Conservation (phyloP, 1,140 invertebrate species). For the Carcinoscorpius rotundicauda region DNA sequence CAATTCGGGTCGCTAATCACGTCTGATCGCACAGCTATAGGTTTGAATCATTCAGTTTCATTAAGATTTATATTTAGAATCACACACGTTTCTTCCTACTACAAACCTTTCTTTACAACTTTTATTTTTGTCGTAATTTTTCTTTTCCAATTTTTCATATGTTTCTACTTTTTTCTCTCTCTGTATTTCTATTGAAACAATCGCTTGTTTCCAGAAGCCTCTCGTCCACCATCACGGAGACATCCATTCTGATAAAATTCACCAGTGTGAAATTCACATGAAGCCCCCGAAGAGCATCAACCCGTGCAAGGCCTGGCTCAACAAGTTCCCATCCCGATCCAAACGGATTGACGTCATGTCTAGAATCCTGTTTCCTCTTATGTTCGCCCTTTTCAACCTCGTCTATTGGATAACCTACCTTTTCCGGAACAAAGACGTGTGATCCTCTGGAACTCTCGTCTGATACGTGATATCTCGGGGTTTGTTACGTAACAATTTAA, state of each 20-base stretch:
- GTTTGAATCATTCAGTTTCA: too few relatives aligned
- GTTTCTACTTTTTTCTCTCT: too few relatives aligned
- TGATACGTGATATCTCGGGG: too few relatives aligned
- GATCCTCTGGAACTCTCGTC: too few relatives aligned
- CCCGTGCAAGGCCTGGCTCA: constrained; percentile 84
- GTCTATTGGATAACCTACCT: constrained; percentile 89
- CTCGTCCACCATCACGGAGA: constrained; percentile 22
- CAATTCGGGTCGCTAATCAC: too few relatives aligned
- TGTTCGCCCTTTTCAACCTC: constrained; percentile 89
- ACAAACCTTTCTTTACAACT: too few relatives aligned
- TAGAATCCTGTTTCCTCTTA: constrained; percentile 81
- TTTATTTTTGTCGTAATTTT: too few relatives aligned
- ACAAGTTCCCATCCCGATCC: constrained; percentile 80
- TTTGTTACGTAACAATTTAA: too few relatives aligned
- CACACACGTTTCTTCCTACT: too few relatives aligned
- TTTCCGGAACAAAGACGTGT: constrained; percentile 45
- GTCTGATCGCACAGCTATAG: too few relatives aligned
- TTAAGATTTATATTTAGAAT: too few relatives aligned
- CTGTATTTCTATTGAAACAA: neutral
- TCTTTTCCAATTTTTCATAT: too few relatives aligned
- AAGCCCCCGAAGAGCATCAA: constrained; percentile 44
- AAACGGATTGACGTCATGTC: constrained; percentile 94
- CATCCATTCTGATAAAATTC: constrained; percentile 54
- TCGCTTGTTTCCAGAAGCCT: constrained; percentile 14
- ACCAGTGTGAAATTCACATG: constrained; percentile 56